Evolutionary conservation across 2,113 vertebrate species (phyloP), one percentile per base, ranked within the genome.

Genomic region (Eolophus roseicapilla): DNA sequence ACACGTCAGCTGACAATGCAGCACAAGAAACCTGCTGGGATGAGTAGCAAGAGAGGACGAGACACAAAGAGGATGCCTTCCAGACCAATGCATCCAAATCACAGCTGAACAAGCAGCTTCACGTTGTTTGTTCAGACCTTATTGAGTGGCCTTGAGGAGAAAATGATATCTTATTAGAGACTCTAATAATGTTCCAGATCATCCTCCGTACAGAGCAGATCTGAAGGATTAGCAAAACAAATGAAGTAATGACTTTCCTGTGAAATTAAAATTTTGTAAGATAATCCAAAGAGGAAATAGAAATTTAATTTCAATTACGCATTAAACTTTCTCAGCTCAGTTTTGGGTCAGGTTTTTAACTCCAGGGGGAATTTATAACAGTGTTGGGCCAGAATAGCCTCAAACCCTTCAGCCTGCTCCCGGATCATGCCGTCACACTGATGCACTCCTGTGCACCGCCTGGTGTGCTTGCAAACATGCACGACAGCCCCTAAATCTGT

Each of bases 221-320:
- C 84, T 74, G 78, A 82, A 94, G 95, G 94, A 96, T 97, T 96
- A 97, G 94, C 94, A 95, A 96, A 97, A 95, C 95, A 96, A 97
- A 96, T 49, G 83, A 33, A 95, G 89, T 92, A 91, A 95, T 91
- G 94, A 82, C 81, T 97, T 92, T 43, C 25, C 89, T 94, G 86
- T 91, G 93, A 95, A 96, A 97, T 97, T 91, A 93, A 96, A 93
- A 86, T 92, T 96, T 89, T 6, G 81, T 49, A 25, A 91, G 78
- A 87, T 95, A 95, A 96, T 95, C 94, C 95, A 78, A 87, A 93
- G 68, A 91, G 91, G 95, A 93, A 96, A 95, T 52, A 96, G 93
- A 95, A 92, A 91, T 64, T 92, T 95, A 87, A 94, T 95, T 96
- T 95, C 93, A 93, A 96, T 96, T 95, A 96, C 14, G 49, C 78